Evolutionary conservation across 2,888 invertebrate species (phyloP).

Genomic region (Trachelus troglodyta): DNA sequence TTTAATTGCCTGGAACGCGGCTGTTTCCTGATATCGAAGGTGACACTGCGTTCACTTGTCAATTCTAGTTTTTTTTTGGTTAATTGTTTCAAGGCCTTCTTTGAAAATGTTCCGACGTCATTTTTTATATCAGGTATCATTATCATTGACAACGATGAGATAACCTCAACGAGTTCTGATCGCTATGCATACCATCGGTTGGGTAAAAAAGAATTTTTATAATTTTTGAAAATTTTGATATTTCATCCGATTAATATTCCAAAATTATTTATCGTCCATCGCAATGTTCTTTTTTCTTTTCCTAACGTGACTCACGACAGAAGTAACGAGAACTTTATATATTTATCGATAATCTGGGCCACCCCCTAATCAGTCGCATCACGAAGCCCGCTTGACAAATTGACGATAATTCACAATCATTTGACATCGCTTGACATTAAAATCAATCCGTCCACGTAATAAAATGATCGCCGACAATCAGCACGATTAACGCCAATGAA

Average conservation of each 20-base stretch:
- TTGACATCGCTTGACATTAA: slow-evolving; percentile 64
- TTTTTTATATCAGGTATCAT: neutral
- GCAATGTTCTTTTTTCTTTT: neutral
- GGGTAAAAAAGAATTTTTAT: neutral
- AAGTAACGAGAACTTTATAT: neutral
- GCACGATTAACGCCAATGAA: slow-evolving; percentile 58
- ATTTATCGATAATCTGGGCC: slow-evolving; percentile 22
- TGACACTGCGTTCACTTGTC: neutral
- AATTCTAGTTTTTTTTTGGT: too few species aligned
- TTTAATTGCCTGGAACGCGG: slow-evolving; percentile 47
- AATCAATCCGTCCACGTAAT: slow-evolving; percentile 63
- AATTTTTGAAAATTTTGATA: neutral
- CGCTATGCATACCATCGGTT: too few species aligned
- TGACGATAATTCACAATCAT: slow-evolving; percentile 59
- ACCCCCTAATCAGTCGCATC: slow-evolving; percentile 14
- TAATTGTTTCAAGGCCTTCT: neutral
- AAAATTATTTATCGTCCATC: neutral
- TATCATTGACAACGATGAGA: neutral
- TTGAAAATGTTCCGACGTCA: neutral
- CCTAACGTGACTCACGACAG: neutral
- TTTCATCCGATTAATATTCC: neutral
- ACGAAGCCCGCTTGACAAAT: slow-evolving; percentile 46
- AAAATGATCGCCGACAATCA: slow-evolving; percentile 62
- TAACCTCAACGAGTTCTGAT: neutral
- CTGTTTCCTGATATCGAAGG: slow-evolving; percentile 19